Evolutionary conservation across 1,140 invertebrate genomes (phyloP).

Genomic region (Bombus huntii): DNA sequence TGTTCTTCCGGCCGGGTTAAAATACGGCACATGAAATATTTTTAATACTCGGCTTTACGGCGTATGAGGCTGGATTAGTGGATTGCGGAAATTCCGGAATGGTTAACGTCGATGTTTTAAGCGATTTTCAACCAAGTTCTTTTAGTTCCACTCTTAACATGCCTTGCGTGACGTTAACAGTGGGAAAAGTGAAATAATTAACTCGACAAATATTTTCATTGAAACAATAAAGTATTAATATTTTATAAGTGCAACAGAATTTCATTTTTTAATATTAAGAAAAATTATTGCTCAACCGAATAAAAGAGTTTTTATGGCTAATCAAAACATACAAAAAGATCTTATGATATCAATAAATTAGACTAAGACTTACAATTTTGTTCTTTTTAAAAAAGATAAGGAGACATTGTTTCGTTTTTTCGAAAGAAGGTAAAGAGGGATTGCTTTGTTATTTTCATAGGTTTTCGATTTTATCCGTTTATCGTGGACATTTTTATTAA

Average conservation of each 20-base stretch:
- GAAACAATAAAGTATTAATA: neutral
- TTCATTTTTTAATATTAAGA: neutral
- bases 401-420: neutral
- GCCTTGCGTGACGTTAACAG: neutral
- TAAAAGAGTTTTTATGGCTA: neutral
- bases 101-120: neutral
- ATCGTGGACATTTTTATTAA: conserved; percentile 45
- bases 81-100: conserved; percentile 1
- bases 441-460: neutral
- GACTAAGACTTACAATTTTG: neutral
- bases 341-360: neutral
- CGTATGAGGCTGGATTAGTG: conserved; percentile 28
- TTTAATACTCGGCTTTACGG: conserved; percentile 38
- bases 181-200: too few relatives aligned
- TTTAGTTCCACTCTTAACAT: neutral
- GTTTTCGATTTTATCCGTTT: neutral
- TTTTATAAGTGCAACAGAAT: neutral
- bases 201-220: neutral
- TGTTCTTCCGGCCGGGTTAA: conserved; percentile 27
- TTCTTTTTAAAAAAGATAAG: neutral
- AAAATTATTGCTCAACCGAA: neutral
- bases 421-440: too few relatives aligned
- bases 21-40: conserved; percentile 44
- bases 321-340: neutral
- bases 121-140: neutral